Evolutionary conservation across 2,888 invertebrate species (phyloP), one percentile per base, ranked within the genome.

Genomic region (Oxycera nigricornis): DNA sequence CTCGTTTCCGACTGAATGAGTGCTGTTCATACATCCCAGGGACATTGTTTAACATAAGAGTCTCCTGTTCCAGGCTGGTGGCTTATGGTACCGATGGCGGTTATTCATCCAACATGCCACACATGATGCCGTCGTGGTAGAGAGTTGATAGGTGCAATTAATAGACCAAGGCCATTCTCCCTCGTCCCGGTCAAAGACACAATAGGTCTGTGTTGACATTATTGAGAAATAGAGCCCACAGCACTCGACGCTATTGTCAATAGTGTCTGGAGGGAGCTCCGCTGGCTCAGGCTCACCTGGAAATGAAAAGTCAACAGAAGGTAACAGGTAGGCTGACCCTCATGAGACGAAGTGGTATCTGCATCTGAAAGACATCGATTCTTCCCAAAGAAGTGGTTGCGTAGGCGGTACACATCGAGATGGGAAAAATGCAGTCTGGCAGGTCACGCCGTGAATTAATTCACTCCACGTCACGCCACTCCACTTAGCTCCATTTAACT

Each of bases 141-240:
- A 59, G 28, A 24, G 11, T 22, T n/a, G 22, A 59, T 59, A 28
- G 20, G n/a, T n/a, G 17, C 28, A 59, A 59, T 59, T 28, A 28
- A 59, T 59, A 30, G 59, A 28, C 22, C 26, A 59, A 14, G 30
- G 26, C 59, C 30, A 59, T 59, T 59, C 14, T 59, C 30, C 28
- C 30, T 30, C 59, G 59, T 59, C 59, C 59, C 30, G 14, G 9
- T 28, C 30, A 22, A 20, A 59, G 6, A 24, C 55, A 9, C 24
- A 11, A 22, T 7, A 14, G 17, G 31, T 24, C 65, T 39, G 65
- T 65, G 65, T 65, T 65, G 39, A 65, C 65, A 65, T 39, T 24
- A 30, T 65, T 65, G 30, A 39, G 65, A 41, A 65, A 41, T 24
- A 65, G 65, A 65, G 14, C 39, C 65, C 41, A 65, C 65, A 39